phyloP scores from a whole-genome alignment of 2,888 invertebrate species.

The Eristalis arbustorum region DNA sequence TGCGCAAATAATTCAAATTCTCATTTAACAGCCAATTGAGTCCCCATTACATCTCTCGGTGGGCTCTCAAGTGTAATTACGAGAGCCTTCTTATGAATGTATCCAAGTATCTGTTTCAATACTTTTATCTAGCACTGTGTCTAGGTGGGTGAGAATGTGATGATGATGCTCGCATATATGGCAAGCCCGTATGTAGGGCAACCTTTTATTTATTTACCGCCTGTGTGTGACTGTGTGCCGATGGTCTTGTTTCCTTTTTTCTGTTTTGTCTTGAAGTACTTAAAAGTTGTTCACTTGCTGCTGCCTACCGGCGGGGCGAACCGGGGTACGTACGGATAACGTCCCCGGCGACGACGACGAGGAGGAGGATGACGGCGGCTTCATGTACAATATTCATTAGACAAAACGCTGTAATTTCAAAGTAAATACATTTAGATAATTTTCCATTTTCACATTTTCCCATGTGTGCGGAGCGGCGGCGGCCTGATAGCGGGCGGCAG shows the following conservation, averaged over 20 bases:
- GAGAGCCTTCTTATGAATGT: conserved; percentile 31
- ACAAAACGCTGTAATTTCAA: conserved; percentile 66
- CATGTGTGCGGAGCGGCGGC: conserved; percentile 14
- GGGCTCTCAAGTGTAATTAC: conserved; percentile 60
- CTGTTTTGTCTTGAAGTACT: conserved; percentile 33
- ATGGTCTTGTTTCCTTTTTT: conserved; percentile 9
- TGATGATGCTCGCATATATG: conserved; percentile 1
- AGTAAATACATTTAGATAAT: conserved; percentile 70
- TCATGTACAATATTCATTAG: conserved; percentile 67
- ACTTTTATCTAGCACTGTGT: conserved; percentile 44
- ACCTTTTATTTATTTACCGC: conserved; percentile 31
- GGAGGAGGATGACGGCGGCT: neutral
- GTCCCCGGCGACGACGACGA: neutral
- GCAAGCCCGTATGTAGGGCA: conserved; percentile 56
- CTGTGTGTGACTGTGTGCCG: neutral
- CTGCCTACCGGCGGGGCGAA: neutral
- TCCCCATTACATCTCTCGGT: conserved; percentile 60
- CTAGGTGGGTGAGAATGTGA: conserved; percentile 5
- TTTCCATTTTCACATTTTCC: conserved; percentile 66
- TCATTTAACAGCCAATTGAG: conserved; percentile 70
- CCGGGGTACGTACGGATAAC: too few species aligned
- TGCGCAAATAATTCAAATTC: conserved; percentile 63
- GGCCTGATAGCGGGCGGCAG: neutral
- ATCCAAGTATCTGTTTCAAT: conserved; percentile 61
- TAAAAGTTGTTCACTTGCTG: conserved; percentile 64